Conservation (phyloP, 1,140 invertebrate species). For the Vanessa atalanta region DNA sequence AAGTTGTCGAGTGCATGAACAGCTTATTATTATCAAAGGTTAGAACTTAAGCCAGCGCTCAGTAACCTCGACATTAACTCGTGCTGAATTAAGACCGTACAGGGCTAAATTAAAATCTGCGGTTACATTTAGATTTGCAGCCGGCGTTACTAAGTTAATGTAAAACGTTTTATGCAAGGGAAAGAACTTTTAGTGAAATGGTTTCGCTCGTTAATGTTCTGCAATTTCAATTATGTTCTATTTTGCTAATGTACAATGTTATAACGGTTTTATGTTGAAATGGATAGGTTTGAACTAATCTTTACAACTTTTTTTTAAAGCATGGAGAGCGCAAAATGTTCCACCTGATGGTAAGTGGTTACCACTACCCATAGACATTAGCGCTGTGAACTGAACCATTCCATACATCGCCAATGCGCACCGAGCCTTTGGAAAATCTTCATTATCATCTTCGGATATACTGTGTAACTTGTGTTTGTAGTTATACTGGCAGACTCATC, state of each 20-base stretch:
- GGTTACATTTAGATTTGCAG: constrained; percentile 35
- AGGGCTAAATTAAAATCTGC: constrained; percentile 41
- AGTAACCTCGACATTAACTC: constrained; percentile 25
- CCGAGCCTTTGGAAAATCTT: no score
- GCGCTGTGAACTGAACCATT: no score
- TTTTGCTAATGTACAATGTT: background rate
- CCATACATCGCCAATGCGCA: no score
- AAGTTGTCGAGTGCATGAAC: background rate
- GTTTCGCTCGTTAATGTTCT: background rate
- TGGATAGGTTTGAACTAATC: no score
- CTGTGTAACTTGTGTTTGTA: no score
- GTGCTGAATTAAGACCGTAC: constrained; percentile 29
- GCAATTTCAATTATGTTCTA: background rate
- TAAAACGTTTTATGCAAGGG: constrained; percentile 20
- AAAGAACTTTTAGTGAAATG: constrained; percentile 11
- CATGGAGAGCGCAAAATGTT: no score
- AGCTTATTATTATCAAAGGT: constrained; percentile 12
- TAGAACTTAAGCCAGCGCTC: constrained; percentile 14
- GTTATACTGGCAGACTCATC: no score
- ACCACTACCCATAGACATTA: no score
- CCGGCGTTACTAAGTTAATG: constrained; percentile 18
- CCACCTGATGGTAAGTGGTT: no score
- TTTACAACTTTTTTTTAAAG: no score
- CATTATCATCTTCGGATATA: no score
- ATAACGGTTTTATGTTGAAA: background rate